Evolutionary conservation across 2,888 invertebrate species (phyloP), one percentile per base, ranked within the genome.

Genomic region (Bombyx huttoni): DNA sequence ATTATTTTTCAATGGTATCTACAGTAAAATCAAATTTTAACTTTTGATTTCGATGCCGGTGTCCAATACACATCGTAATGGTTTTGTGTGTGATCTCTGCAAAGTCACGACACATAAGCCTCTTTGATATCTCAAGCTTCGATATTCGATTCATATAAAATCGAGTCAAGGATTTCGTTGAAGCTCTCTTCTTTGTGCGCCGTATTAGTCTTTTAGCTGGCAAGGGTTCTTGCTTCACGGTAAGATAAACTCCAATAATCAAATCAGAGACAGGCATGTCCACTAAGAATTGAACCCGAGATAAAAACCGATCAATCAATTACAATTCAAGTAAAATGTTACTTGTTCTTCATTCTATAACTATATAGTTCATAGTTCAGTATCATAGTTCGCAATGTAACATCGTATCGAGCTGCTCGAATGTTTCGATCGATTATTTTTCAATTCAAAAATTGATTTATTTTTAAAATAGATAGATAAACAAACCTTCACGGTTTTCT

Each of bases 121-220:
- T 53, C 52, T 63, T 64, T 60, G 58, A 64, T 60, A 58, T 57
- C 56, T 56, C 59, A 56, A 60, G 58, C 56, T 54, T 55, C 53
- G 53, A 56, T 57, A 60, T 57, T 52, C 60, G 51, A 54, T 53
- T 59, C 56, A 56, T 53, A 52, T 51, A 46, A 58, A 60, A 59
- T 58, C 53, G 57, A 40, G 40, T 40, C 54, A 46, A 54, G 49
- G 55, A 56, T 53, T 57, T 57, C 54, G 51, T 53, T 55, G 52
- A 56, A 60, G 40, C 40, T 57, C 60, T 58, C 52, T 52, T 54
- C 58, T 50, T 40, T 40, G 40, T 40, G 40, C 40, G 40, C 9
- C 40, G 40, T 40, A 40, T 40, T 40, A 40, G 40, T 40, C 40
- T 40, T 40, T 40, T 40, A 40, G 40, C 40, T 40, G 12, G 40